A percentile compares a stretch with the other conserved stretches of the same genome.
Evolutionary conservation across 2,113 vertebrate species (phyloP).

Genomic region (Acinonyx jubatus): DNA sequence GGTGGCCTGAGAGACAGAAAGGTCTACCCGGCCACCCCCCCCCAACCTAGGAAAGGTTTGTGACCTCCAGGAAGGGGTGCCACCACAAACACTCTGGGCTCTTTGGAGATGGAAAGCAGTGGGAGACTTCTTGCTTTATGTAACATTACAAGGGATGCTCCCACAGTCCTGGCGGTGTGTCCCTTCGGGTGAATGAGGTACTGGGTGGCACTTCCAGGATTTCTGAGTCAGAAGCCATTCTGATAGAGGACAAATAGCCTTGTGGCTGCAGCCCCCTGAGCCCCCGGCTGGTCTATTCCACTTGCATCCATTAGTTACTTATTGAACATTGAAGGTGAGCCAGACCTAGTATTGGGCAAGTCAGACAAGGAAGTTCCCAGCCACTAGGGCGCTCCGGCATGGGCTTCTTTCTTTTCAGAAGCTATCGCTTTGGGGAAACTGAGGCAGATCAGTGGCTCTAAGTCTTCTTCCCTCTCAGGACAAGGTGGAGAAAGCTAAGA

Average conservation of each 20-base stretch:
- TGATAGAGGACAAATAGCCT: background rate
- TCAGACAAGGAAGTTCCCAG: background rate
- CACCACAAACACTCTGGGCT: background rate
- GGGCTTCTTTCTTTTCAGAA: background rate
- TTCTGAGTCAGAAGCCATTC: background rate
- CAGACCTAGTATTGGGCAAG: too few species aligned
- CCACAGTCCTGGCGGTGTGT: fast-evolving
- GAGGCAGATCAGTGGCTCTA: background rate
- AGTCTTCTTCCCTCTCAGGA: too few species aligned
- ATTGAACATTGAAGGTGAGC: background rate
- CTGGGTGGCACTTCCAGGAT: background rate
- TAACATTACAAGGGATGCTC: background rate
- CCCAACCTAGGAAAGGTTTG: background rate
- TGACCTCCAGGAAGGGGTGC: background rate
- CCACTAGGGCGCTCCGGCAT: background rate
- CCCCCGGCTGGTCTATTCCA: background rate
- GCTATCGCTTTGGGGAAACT: background rate
- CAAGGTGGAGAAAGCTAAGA: background rate
- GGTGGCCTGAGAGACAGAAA: background rate
- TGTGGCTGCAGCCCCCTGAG: background rate
- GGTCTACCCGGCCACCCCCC: background rate
- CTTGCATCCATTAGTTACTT: background rate
- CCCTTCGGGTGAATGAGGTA: background rate
- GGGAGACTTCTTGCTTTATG: background rate
- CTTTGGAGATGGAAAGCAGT: background rate